Evolutionary conservation across 2,113 vertebrate species (phyloP).

Genomic region (Rostratula benghalensis): DNA sequence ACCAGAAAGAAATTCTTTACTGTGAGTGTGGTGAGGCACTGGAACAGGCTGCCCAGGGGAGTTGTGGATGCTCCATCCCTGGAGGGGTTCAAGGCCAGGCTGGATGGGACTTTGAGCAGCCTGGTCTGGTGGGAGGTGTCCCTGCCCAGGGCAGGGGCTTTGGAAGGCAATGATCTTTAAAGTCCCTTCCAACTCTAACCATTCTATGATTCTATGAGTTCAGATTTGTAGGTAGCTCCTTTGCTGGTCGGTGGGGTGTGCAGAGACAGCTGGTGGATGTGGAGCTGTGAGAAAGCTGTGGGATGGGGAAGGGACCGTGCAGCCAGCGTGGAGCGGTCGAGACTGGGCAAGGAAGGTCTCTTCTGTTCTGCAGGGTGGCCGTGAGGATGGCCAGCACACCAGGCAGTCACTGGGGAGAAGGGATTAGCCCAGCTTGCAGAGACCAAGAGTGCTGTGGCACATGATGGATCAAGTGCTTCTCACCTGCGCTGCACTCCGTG

Average conservation of each 20-base stretch:
- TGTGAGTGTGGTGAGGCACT: no score
- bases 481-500: background rate
- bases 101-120: no score
- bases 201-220: background rate
- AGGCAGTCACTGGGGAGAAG: background rate
- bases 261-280: background rate
- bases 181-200: no score
- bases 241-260: background rate
- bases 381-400: background rate
- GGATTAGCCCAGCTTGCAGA: background rate
- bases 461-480: background rate
- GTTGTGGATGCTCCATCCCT: no score
- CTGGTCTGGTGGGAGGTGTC: no score
- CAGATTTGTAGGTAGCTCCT: background rate
- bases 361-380: background rate
- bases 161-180: no score
- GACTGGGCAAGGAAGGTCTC: background rate
- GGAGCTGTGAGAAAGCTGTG: background rate
- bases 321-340: rapidly evolving
- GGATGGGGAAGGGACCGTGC: background rate
- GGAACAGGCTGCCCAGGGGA: no score
- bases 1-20: no score
- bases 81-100: no score
- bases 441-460: background rate
- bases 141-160: no score